Base-by-base conservation (phyloP, 1,140 invertebrate species). In the Lutraria rhynchaena region DNA sequence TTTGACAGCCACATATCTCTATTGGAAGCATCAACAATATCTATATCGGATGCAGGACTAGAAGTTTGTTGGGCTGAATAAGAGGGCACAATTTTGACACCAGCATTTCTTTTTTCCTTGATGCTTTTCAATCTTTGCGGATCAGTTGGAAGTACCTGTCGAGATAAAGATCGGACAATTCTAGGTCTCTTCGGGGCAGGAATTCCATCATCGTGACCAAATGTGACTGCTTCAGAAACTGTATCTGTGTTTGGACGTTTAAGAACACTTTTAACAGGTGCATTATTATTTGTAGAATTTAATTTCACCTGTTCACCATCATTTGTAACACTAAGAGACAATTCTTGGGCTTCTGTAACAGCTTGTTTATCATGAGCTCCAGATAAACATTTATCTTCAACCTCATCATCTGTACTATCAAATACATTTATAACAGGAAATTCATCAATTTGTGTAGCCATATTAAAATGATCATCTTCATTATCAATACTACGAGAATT, bases 1-100 rank as follows among this genome's bases (percentile, higher is more conserved):
- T 76, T 76, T 31, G 75, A 77, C 24, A 77, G n/a, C 75, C 75
- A 77, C 46, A 57, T 53, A 31, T 65, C 61, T 3, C 9, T 4
- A 22, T 35, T 33, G 2, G n/a, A 15, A 49, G 57, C 57, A 55
- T 77, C 75, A 5, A 22, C 1, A 7, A 77, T 33, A 27, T 31
- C 61, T 31, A 60, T 58, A 22, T 61, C 58, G 3, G 37, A 27
- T 49, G 17, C 3, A n/a, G 9, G 22, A 46, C 11, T 22, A 1
- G 9, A 1, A 22, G 22, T 15, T 60, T 35, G 24, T 44, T 27
- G 49, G 49, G 31, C 1, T 1, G 41, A 49, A 0, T 9, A 17
- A 22, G 22, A 13, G 27, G n/a, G 37, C 4, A 27, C n/a, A 27
- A 63, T 27, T 24, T 24, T 35, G 13, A 17, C 27, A 35, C 75